Conservation (phyloP, 2,113 vertebrate genomes). For the Sturnira hondurensis region DNA sequence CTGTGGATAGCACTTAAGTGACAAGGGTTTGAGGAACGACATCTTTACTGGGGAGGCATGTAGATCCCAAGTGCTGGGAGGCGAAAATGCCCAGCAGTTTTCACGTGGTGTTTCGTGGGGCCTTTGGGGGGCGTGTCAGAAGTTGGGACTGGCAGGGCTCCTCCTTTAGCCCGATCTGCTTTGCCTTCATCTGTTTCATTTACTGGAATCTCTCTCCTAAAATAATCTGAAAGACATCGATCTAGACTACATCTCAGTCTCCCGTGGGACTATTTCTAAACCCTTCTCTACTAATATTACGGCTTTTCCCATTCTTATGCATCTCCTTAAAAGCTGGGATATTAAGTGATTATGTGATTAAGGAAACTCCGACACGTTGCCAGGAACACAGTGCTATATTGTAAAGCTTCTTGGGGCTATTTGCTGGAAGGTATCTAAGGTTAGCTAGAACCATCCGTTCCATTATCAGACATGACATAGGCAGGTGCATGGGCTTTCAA, state of each 20-base stretch:
- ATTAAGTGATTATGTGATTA: background rate
- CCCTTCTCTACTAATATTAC: background rate
- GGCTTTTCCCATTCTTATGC: background rate
- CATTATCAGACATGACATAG: conserved; percentile 3
- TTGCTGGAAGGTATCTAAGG: background rate
- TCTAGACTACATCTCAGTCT: background rate
- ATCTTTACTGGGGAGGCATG: background rate
- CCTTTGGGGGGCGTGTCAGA: background rate
- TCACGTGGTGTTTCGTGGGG: background rate
- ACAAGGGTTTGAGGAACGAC: background rate
- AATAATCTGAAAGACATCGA: background rate
- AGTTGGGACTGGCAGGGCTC: background rate
- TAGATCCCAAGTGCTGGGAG: background rate
- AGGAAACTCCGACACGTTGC: conserved; percentile 21
- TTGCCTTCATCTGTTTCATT: background rate
- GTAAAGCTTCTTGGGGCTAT: conserved; percentile 15
- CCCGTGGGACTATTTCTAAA: background rate
- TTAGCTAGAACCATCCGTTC: conserved; percentile 39
- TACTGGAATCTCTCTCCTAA: background rate
- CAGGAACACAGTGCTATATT: background rate
- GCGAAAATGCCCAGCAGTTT: background rate
- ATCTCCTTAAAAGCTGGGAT: background rate
- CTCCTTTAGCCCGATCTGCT: background rate
- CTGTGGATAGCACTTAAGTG: background rate
- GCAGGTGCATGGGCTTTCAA: conserved; percentile 35